phyloP scores from a whole-genome alignment of 2,113 vertebrate genomes.

The Patagioenas fasciata region DNA sequence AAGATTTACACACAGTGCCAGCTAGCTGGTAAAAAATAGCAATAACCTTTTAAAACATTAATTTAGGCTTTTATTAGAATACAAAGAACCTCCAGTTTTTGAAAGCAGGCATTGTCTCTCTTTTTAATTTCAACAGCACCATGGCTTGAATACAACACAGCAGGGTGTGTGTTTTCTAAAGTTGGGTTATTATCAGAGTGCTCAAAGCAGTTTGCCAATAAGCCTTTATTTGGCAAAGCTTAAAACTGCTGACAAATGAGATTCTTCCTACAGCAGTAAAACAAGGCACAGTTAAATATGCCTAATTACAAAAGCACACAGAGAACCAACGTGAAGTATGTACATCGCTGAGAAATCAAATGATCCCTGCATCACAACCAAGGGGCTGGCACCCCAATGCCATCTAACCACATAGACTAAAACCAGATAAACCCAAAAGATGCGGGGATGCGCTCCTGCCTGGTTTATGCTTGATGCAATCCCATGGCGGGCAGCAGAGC shows the following conservation, averaged over 20 bases:
- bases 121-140: conserved; percentile 75
- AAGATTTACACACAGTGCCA: conserved; percentile 76
- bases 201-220: conserved; percentile 79
- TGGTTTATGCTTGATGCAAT: background rate
- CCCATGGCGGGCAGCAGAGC: background rate
- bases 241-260: conserved; percentile 84
- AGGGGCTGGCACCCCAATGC: background rate
- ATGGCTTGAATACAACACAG: conserved; percentile 77
- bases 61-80: conserved; percentile 80
- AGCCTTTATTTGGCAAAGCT: conserved; percentile 83
- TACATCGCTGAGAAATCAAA: conserved; percentile 19
- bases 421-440: background rate
- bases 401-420: background rate
- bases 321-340: conserved; percentile 19
- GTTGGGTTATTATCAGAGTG: conserved; percentile 79
- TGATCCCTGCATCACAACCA: background rate
- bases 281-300: conserved; percentile 74
- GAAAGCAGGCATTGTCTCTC: conserved; percentile 79
- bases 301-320: conserved; percentile 75
- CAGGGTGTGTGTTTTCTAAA: conserved; percentile 81
- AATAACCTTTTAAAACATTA: conserved; percentile 84
- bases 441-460: background rate
- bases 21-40: conserved; percentile 81
- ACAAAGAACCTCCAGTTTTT: conserved; percentile 78
- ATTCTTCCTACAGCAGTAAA: conserved; percentile 77